These are phyloP conservation scores for Candoia aspera DNA, from an alignment of 2,113 vertebrate genomes.

Conservation along the genomic window DNA sequence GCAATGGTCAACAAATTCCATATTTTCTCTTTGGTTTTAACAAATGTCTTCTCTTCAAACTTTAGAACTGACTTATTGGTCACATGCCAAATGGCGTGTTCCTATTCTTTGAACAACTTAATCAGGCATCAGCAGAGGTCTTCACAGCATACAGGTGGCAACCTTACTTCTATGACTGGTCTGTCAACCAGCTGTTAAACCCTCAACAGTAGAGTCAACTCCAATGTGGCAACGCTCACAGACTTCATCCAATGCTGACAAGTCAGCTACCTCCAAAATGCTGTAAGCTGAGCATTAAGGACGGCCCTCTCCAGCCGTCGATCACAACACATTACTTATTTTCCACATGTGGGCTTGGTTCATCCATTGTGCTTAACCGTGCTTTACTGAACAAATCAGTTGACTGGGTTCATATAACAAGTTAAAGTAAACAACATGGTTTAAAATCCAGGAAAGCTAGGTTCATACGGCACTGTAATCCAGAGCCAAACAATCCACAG, in stretches of 20 bases:
- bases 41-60: slow-evolving; percentile 1
- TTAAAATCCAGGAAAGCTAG: background rate
- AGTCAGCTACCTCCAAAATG: background rate
- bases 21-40: slow-evolving; percentile 12
- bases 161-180: background rate
- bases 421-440: background rate
- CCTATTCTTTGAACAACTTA: background rate
- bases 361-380: background rate
- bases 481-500: background rate
- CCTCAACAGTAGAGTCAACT: background rate
- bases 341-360: background rate
- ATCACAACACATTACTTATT: background rate
- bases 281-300: background rate
- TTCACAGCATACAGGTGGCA: background rate
- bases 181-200: background rate
- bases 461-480: background rate
- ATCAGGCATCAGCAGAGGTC: background rate
- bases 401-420: background rate
- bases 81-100: background rate
- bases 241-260: background rate
- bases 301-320: background rate
- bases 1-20: slow-evolving; percentile 45
- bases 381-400: background rate
- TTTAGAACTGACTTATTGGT: background rate
- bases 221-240: background rate